Evolutionary conservation across 1,140 invertebrate species (phyloP).

Genomic region (Apis florea): DNA sequence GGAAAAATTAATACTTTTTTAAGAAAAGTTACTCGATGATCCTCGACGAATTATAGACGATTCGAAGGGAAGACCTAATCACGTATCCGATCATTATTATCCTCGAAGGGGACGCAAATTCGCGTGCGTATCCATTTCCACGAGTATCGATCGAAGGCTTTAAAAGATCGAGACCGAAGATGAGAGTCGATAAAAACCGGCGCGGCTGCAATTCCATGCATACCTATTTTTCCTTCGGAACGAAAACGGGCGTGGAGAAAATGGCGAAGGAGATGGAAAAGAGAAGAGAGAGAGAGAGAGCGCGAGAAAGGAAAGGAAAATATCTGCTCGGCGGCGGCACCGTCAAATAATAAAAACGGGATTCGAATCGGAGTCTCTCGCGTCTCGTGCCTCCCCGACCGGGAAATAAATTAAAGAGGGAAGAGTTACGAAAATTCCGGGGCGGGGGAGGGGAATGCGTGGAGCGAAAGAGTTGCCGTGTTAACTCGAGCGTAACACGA

Average conservation of each 20-base stretch:
- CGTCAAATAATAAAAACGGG: slow-evolving; percentile 18
- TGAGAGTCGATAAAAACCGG: too few species aligned
- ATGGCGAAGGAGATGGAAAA: slow-evolving; percentile 8
- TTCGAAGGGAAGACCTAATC: too few species aligned
- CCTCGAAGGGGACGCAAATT: too few species aligned
- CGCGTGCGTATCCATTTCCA: not conserved
- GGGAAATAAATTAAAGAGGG: slow-evolving; percentile 32
- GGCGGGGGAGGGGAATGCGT: not conserved
- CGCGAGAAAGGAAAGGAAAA: slow-evolving; percentile 1
- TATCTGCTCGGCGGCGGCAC: not conserved
- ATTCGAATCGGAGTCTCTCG: slow-evolving; percentile 12
- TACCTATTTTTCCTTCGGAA: slow-evolving; percentile 48
- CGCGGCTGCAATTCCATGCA: not conserved
- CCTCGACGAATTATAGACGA: too few species aligned
- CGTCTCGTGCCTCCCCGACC: not conserved
- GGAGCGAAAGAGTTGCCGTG: not conserved
- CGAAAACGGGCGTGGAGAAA: slow-evolving; percentile 38
- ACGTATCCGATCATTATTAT: too few species aligned
- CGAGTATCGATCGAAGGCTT: too few species aligned
- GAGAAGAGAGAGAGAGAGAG: not conserved
- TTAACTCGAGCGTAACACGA: slow-evolving; percentile 22
- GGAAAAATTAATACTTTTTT: too few species aligned
- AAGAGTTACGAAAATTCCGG: slow-evolving; percentile 11
- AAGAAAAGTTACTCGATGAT: too few species aligned
- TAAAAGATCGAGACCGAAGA: too few species aligned